Evolutionary conservation across 2,797 vertebrate genomes (phyloP).

Genomic region (Bradypus variegatus): DNA sequence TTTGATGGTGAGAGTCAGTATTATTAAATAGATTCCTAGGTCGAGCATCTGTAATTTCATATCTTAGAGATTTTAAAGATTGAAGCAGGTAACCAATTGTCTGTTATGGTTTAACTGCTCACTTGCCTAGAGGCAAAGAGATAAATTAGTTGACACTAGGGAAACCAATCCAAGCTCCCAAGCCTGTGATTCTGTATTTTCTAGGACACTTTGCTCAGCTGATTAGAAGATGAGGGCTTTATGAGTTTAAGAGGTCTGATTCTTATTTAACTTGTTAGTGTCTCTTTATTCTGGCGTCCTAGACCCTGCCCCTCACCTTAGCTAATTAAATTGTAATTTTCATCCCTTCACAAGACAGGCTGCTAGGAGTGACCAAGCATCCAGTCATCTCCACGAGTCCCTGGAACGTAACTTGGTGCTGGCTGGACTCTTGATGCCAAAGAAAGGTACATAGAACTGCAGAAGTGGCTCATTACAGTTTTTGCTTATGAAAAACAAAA

Average conservation of each 20-base stretch:
- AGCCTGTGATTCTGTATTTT: not conserved
- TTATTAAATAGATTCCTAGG: not conserved
- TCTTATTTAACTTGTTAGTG: not conserved
- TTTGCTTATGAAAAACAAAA: not conserved
- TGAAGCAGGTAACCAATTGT: not conserved
- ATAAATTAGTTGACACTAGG: slow-evolving; percentile 4
- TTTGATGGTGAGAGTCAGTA: not conserved
- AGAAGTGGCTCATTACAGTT: not conserved
- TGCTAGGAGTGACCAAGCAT: not conserved
- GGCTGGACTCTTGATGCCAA: not conserved
- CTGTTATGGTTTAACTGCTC: not conserved
- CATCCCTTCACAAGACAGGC: not conserved
- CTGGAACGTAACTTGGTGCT: not conserved
- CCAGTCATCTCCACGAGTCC: not conserved
- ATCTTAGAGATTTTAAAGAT: not conserved
- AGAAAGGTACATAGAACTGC: not conserved
- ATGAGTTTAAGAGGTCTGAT: not conserved
- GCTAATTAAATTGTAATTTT: not conserved
- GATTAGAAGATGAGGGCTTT: not conserved
- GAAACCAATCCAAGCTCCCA: not conserved
- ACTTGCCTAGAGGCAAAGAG: not conserved
- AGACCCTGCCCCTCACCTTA: not conserved
- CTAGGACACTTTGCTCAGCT: not conserved
- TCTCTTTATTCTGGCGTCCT: not conserved
- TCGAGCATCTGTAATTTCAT: not conserved